Conservation (phyloP, 2,113 vertebrate genomes). For the Prunella himalayana region DNA sequence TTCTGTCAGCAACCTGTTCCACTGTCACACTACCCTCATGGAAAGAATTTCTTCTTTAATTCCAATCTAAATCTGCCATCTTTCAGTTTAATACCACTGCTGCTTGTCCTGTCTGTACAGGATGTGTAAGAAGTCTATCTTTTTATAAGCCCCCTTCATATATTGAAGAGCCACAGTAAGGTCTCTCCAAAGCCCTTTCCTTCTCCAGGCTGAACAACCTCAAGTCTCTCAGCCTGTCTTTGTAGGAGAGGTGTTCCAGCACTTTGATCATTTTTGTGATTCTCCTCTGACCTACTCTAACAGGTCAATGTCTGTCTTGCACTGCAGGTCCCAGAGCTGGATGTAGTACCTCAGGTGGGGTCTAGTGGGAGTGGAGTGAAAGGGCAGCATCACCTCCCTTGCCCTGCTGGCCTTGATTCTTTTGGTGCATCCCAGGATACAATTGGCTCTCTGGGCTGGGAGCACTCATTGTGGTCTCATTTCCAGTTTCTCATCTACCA, state of each 20-base stretch:
- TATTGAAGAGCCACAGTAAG: not conserved
- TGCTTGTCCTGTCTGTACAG: not conserved
- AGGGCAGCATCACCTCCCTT: not conserved
- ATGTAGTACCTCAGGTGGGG: not conserved
- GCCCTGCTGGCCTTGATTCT: rapidly evolving
- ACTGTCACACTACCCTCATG: not conserved
- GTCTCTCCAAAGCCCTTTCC: not conserved
- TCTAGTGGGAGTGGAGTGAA: not conserved
- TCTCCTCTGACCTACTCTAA: not conserved
- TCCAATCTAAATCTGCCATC: not conserved
- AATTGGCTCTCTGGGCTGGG: not conserved
- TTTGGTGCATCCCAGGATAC: not conserved
- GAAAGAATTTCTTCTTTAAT: not conserved
- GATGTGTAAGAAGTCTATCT: not conserved
- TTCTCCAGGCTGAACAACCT: not conserved
- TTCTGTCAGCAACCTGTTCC: not conserved
- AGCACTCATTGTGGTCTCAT: rapidly evolving
- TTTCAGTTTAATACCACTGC: not conserved
- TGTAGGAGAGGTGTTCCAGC: not conserved
- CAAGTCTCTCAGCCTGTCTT: not conserved
- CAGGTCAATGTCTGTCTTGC: not conserved
- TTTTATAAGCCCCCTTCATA: not conserved
- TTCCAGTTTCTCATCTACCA: not conserved
- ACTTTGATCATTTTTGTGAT: not conserved
- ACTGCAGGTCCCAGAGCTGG: not conserved